phyloP scores from a whole-genome alignment of 2,888 invertebrate species.

The Hoplodrina ambigua region DNA sequence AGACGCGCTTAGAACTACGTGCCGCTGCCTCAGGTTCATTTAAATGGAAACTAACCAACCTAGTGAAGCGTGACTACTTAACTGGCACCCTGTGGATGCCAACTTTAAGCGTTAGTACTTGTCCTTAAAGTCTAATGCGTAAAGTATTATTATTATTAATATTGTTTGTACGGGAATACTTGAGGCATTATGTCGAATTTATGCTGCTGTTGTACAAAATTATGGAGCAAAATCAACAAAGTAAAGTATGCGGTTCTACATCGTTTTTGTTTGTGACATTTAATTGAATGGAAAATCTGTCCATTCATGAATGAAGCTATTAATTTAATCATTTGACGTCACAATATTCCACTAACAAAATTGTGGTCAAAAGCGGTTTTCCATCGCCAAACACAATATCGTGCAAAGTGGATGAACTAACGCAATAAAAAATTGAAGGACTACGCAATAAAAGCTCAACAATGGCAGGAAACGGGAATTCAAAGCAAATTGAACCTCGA shows the following conservation, averaged over 20 bases:
- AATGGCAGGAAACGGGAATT: background rate
- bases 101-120: too few species aligned
- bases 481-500: background rate
- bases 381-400: background rate
- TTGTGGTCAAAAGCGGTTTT: background rate
- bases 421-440: background rate
- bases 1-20: too few species aligned
- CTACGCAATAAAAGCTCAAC: conserved; percentile 1
- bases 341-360: background rate
- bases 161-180: background rate
- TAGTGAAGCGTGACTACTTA: too few species aligned
- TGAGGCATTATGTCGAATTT: background rate
- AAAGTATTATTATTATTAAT: too few species aligned
- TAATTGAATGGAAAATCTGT: background rate
- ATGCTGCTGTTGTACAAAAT: background rate
- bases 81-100: too few species aligned
- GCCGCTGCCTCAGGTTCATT: too few species aligned
- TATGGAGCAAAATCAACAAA: background rate
- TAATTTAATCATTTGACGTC: background rate
- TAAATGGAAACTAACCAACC: too few species aligned
- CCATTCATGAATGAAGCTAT: background rate
- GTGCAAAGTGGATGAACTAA: background rate
- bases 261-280: background rate
- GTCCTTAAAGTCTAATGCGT: too few species aligned
- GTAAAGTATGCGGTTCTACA: background rate